Evolutionary conservation across 2,888 invertebrate species (phyloP).

Genomic region (Tenthredo livida): DNA sequence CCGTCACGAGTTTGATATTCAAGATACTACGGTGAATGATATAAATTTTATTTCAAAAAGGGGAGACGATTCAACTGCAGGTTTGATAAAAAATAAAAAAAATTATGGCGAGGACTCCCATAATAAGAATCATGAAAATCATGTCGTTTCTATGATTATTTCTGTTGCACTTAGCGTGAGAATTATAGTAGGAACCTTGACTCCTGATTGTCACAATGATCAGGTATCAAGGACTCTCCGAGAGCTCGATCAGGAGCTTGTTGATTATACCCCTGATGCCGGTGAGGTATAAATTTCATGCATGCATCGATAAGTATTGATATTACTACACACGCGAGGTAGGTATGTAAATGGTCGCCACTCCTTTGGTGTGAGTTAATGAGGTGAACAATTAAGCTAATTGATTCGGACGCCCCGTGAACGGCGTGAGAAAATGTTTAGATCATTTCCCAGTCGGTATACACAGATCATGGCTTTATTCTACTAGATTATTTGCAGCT

Average conservation of each 20-base stretch:
- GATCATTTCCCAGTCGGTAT: not conserved
- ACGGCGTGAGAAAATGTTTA: conserved; percentile 42
- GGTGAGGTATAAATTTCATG: conserved; percentile 29
- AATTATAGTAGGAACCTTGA: not conserved
- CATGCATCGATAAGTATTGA: conserved; percentile 18
- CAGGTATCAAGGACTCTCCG: conserved; percentile 13
- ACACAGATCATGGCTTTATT: not conserved
- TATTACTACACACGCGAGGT: not conserved
- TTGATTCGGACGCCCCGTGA: conserved; percentile 31
- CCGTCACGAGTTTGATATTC: conserved; percentile 27
- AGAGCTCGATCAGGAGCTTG: conserved; percentile 22
- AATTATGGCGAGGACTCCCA: not conserved
- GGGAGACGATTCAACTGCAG: not conserved
- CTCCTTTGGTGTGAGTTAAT: conserved; percentile 40
- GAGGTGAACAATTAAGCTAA: conserved; percentile 47
- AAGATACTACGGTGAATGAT: conserved; percentile 17
- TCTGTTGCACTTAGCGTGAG: not conserved
- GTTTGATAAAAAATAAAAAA: not conserved
- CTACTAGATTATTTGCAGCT: not conserved
- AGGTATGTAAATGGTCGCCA: conserved; percentile 22
- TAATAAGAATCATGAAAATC: not conserved
- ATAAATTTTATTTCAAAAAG: conserved; percentile 31
- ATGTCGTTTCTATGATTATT: not conserved
- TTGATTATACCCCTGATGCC: not conserved
- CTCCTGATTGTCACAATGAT: conserved; percentile 22